phyloP scores from a whole-genome alignment of 2,888 invertebrate genomes.

The Oscheius sp. region DNA sequence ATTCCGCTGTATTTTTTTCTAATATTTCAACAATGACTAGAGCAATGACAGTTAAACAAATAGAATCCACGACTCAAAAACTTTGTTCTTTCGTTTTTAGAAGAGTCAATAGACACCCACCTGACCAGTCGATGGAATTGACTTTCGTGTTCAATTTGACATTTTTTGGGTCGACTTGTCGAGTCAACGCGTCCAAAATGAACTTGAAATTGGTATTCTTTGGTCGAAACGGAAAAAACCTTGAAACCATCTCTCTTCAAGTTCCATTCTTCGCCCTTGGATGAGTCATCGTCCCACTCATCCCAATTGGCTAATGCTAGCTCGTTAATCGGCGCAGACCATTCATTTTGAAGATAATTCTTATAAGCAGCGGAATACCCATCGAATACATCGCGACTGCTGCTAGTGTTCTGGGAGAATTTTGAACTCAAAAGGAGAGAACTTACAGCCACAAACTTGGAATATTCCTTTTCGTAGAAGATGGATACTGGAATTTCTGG shows the following conservation, averaged over 20 bases:
- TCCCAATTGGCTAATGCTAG: constrained; percentile 49
- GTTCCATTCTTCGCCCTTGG: constrained; percentile 40
- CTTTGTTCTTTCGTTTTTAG: too few relatives aligned
- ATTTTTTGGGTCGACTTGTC: constrained; percentile 32
- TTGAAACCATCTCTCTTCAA: constrained; percentile 20
- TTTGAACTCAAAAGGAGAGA: not conserved
- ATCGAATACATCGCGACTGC: not conserved
- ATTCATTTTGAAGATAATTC: constrained; percentile 52
- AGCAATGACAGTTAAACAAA: too few relatives aligned
- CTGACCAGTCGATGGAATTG: constrained; percentile 34
- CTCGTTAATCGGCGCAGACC: constrained; percentile 56
- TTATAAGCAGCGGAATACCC: not conserved
- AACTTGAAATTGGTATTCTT: not conserved
- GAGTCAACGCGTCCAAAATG: constrained; percentile 44
- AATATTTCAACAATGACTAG: too few relatives aligned
- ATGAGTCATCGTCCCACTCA: constrained; percentile 52
- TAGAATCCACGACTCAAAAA: too few relatives aligned
- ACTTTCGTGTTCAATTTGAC: constrained; percentile 49
- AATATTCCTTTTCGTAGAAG: constrained; percentile 2
- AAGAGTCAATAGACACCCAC: not conserved
- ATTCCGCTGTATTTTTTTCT: too few relatives aligned
- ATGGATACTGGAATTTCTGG: constrained; percentile 1
- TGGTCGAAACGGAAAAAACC: not conserved
- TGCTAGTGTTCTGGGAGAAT: not conserved
- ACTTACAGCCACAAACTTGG: not conserved